Evolutionary conservation across 2,797 vertebrate species (phyloP), one percentile per base, ranked within the genome.

Genomic region (Danio aesculapii): DNA sequence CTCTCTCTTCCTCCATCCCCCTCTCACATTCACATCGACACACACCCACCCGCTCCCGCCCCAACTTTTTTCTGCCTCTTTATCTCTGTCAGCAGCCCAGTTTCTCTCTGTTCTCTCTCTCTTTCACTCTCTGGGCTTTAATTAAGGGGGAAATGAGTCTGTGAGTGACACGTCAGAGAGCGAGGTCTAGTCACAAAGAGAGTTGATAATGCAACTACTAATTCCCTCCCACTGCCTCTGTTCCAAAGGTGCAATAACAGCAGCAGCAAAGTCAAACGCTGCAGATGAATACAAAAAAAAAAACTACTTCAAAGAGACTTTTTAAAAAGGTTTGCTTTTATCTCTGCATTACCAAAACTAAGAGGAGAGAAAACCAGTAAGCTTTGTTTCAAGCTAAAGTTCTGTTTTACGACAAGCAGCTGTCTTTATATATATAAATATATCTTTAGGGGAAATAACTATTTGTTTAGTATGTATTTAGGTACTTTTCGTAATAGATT

Each of bases 111-210:
- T 47, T 39, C 59, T 21, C 2, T 71, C 66, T 67, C 69, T 53
- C 84, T 81, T 61, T 77, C 84, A 77, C 78, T 49, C 81, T 59
- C 76, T 86, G 88, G 90, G 30, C 30, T 90, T 90, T 91, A 91
- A 93, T 93, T 91, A 92, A 86, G 66, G 88, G 66, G 82, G 73
- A 86, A 88, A 84, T 91, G 77, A 82, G 84, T 78, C 52, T 63
- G 79, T 71, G 77, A 76, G 75, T 39, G 81, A 67, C 64, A 62
- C 74, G 82, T 90, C 87, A 88, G 87, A 87, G 88, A 73, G 79
- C 41, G 8, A 0, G 1, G 84, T 88, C 82, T 86, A 88, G 88
- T 89, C 88, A 87, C 83, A 81, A 81, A 84, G 79, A 67, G 77
- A 66, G 44, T 84, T 89, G 90, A 91, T 90, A 84, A 88, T 86